Evolutionary conservation across 2,888 invertebrate genomes (phyloP), one percentile per base, ranked within the genome.

Genomic region (Stenodema calcarata): DNA sequence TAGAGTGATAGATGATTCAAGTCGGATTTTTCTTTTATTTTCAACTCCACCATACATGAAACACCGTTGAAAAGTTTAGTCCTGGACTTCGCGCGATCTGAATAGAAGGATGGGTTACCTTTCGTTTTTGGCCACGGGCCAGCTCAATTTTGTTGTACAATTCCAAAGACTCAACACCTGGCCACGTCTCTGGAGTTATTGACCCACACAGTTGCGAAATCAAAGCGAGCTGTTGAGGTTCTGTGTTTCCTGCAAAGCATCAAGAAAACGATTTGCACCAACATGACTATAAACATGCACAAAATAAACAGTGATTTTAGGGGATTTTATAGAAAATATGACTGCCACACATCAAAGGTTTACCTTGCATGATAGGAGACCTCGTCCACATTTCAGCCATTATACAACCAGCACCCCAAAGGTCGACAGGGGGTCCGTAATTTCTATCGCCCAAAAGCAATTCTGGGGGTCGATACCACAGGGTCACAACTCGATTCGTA

Each of bases 301-400:
- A n/a, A n/a, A n/a, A n/a, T n/a, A n/a, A n/a, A n/a, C n/a, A n/a
- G n/a, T n/a, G n/a, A n/a, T n/a, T n/a, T n/a, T n/a, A n/a, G n/a
- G n/a, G n/a, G n/a, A n/a, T n/a, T n/a, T n/a, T n/a, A n/a, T n/a
- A n/a, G n/a, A n/a, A n/a, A n/a, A n/a, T n/a, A n/a, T 7, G 7
- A 35, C 2, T 35, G 35, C 35, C 35, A 35, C 7, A 35, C 7
- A n/a, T n/a, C 4, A 28, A 35, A 75, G 3, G 1, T 69, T 75
- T n/a, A 84, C 99, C 99, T 42, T 97, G 97, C 97, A 97, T 97
- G 87, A 97, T 97, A 0, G 97, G 99, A 4, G 92, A 92, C 89
- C 94, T 92, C 0, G 98, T 99, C 99, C 99, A 99, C 97, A 99
- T 97, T 92, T 99, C 99, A 0, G 99, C 99, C 99, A 99, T 99